phyloP scores from a whole-genome alignment of 2,888 invertebrate genomes.

The Chesias legatella region DNA sequence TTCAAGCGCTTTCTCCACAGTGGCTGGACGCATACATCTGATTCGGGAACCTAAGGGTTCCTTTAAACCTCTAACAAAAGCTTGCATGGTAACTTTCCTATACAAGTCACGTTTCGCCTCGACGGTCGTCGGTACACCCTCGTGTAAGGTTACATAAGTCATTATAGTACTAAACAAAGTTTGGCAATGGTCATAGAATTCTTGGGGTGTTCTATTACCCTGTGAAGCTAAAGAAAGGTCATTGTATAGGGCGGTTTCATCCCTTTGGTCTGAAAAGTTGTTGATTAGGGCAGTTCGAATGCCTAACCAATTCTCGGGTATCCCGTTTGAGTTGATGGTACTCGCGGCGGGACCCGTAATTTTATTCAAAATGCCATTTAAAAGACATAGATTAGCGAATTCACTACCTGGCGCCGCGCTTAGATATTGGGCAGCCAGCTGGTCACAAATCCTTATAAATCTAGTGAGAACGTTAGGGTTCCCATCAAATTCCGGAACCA shows the following conservation, averaged over 20 bases:
- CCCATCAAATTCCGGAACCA: constrained; percentile 21
- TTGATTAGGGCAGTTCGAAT: constrained; percentile 27
- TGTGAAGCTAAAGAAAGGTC: constrained; percentile 25
- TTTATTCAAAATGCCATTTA: constrained; percentile 27
- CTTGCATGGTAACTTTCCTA: constrained; percentile 28
- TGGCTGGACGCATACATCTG: constrained; percentile 31
- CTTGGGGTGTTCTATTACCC: constrained; percentile 23
- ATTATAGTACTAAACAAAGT: constrained; percentile 31
- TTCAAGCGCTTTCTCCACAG: constrained; percentile 29
- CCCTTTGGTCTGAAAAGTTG: constrained; percentile 30
- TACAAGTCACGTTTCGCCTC: constrained; percentile 24
- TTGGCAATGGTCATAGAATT: constrained; percentile 30
- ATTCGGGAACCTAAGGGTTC: constrained; percentile 31
- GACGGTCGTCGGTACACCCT: constrained; percentile 20
- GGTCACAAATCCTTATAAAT: constrained; percentile 32
- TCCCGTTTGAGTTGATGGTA: constrained; percentile 29
- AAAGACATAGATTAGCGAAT: constrained; percentile 12
- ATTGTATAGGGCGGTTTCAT: constrained; percentile 28
- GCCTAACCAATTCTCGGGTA: constrained; percentile 26
- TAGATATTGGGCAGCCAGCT: constrained; percentile 9
- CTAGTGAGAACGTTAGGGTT: constrained; percentile 25
- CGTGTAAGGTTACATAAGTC: constrained; percentile 27
- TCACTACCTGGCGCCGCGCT: constrained; percentile 1
- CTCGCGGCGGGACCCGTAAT: constrained; percentile 27
- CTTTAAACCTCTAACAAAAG: constrained; percentile 25